These are phyloP conservation scores for Lepidochrysops patricia DNA, from an alignment of 2,888 invertebrate species.

Conservation along the genomic window DNA sequence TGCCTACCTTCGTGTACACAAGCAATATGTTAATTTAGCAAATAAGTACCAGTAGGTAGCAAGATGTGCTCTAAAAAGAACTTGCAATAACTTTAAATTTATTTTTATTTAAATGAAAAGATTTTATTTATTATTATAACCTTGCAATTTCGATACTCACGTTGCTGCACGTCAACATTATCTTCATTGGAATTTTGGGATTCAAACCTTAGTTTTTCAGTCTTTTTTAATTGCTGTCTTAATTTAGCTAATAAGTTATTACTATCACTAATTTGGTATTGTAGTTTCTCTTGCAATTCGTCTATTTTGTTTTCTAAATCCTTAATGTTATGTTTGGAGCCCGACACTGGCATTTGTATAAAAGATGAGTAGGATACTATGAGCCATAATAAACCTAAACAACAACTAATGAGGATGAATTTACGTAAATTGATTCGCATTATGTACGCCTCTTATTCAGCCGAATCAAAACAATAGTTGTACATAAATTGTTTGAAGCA, in stretches of 20 bases:
- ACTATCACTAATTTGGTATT: slow-evolving; percentile 43
- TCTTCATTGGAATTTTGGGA: slow-evolving; percentile 18
- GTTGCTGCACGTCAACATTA: slow-evolving; percentile 24
- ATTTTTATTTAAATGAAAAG: no score
- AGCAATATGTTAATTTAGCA: no score
- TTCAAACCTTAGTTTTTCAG: slow-evolving; percentile 22
- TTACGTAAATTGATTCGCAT: slow-evolving; percentile 60
- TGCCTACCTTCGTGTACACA: no score
- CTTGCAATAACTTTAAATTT: no score
- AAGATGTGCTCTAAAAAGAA: no score
- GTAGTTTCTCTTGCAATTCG: slow-evolving; percentile 39
- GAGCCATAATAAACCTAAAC: slow-evolving; percentile 43
- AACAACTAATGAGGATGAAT: slow-evolving; percentile 34
- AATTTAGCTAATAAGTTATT: slow-evolving; percentile 40
- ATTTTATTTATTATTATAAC: no score
- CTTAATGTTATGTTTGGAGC: slow-evolving; percentile 25
- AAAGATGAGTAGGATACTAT: slow-evolving; percentile 43
- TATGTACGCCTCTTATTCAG: slow-evolving; percentile 26
- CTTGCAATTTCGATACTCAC: slow-evolving; percentile 26
- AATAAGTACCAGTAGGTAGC: no score
- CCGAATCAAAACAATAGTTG: not conserved
- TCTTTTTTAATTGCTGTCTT: slow-evolving; percentile 35
- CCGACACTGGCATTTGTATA: slow-evolving; percentile 35
- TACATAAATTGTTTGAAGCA: not conserved
- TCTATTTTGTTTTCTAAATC: slow-evolving; percentile 42